Conservation (phyloP, 2,888 invertebrate genomes). For the Andrena praecox region DNA sequence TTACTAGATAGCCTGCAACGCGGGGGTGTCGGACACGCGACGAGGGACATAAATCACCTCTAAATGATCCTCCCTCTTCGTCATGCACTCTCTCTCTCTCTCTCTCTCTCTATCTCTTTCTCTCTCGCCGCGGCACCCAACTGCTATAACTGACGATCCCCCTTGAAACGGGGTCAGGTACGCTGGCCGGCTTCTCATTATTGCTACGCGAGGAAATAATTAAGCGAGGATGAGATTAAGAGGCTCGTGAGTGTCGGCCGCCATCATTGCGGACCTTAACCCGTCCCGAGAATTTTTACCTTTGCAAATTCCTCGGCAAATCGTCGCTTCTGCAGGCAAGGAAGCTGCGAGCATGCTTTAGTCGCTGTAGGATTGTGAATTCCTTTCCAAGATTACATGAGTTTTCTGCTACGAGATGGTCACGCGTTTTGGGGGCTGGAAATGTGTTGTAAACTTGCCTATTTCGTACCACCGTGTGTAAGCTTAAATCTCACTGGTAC, state of each 20-base stretch:
- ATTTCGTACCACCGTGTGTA: too few relatives aligned
- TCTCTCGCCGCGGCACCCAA: constrained; percentile 3
- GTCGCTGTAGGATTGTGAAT: background rate
- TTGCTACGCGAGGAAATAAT: constrained; percentile 69
- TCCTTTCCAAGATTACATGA: background rate
- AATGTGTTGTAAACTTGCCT: background rate
- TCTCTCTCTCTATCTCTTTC: constrained; percentile 38
- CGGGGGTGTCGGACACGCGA: constrained; percentile 28
- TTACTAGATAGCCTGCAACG: constrained; percentile 58
- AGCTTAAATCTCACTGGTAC: too few relatives aligned
- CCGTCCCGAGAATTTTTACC: constrained; percentile 45
- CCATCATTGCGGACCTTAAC: constrained; percentile 41
- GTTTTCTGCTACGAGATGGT: background rate
- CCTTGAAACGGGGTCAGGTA: constrained; percentile 66
- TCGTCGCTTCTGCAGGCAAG: background rate
- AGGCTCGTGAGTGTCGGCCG: constrained; percentile 53
- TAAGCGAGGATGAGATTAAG: constrained; percentile 67
- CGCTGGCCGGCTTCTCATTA: constrained; percentile 61
- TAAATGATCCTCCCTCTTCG: constrained; percentile 46
- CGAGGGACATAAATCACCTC: constrained; percentile 59
- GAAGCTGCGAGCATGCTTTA: background rate
- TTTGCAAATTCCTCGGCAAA: constrained; percentile 10
- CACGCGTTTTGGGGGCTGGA: background rate
- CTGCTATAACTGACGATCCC: constrained; percentile 57
- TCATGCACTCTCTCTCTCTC: constrained; percentile 34